Percentiles rank a stretch among this genome's conserved stretches.
Evolutionary conservation across 2,797 vertebrate species (phyloP).

Genomic region (Gymnothorax reevesii): DNA sequence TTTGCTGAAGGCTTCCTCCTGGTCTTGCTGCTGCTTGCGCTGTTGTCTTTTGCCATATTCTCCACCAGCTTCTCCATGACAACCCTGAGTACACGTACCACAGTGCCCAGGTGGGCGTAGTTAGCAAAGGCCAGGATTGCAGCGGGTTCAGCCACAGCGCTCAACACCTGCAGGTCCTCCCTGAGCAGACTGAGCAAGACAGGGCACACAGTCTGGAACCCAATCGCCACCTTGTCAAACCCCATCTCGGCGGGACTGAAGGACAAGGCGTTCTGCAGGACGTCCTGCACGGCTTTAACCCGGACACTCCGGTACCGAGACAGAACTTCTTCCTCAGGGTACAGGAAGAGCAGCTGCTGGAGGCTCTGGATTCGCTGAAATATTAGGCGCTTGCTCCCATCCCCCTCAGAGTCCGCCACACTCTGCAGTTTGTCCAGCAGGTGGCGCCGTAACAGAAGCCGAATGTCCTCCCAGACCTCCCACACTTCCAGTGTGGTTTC

Average conservation of each 20-base stretch:
- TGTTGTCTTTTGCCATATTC: constrained; percentile 80
- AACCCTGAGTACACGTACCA: constrained; percentile 78
- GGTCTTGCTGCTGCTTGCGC: constrained; percentile 67
- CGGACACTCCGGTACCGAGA: constrained; percentile 81
- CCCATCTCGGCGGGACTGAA: constrained; percentile 72
- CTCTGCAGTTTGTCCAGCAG: constrained; percentile 77
- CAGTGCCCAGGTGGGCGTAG: constrained; percentile 79
- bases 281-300: constrained; percentile 68
- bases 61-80: constrained; percentile 84
- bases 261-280: constrained; percentile 71
- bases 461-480: constrained; percentile 85
- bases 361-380: constrained; percentile 75
- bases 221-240: constrained; percentile 74
- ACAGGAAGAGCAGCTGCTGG: constrained; percentile 85
- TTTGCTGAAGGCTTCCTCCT: constrained; percentile 78
- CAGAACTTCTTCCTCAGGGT: constrained; percentile 84
- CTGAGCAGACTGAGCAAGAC: constrained; percentile 75
- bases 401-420: constrained; percentile 59
- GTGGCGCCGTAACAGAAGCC: constrained; percentile 81
- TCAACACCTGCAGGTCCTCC: constrained; percentile 81
- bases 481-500: constrained; percentile 76
- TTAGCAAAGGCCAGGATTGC: constrained; percentile 82
- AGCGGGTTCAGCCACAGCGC: constrained; percentile 71
- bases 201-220: constrained; percentile 71
- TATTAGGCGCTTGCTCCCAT: constrained; percentile 51